Evolutionary conservation across 2,888 invertebrate species (phyloP).

Genomic region (Geophilus truncorum): DNA sequence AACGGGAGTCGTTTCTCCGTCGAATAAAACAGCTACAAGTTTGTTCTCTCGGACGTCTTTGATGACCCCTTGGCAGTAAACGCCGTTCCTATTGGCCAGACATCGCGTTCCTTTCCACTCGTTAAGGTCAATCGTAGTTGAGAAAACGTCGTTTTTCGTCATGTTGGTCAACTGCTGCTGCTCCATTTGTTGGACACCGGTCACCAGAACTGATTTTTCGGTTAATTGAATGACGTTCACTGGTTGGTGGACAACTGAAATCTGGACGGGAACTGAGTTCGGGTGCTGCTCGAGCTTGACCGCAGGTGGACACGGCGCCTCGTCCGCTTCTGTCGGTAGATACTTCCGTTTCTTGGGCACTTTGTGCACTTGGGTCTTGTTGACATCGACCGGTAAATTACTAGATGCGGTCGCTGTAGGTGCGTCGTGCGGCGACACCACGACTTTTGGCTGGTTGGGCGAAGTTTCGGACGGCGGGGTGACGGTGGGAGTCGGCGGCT

Average conservation of each 20-base stretch:
- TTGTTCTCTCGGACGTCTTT: slow-evolving; percentile 52
- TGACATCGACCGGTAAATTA: neutral
- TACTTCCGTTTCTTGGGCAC: slow-evolving; percentile 92
- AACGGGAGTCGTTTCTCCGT: slow-evolving; percentile 66
- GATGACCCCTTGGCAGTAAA: slow-evolving; percentile 84
- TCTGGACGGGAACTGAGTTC: neutral
- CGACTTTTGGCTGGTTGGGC: neutral
- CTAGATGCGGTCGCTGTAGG: neutral
- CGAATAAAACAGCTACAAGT: slow-evolving; percentile 75
- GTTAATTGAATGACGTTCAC: too few species aligned
- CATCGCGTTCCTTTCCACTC: slow-evolving; percentile 93
- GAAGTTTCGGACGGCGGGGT: neutral
- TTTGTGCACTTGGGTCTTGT: slow-evolving; percentile 51
- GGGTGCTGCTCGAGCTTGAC: neutral
- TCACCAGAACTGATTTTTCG: too few species aligned
- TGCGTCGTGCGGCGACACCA: neutral
- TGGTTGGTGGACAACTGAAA: neutral
- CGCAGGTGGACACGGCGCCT: slow-evolving; percentile 42
- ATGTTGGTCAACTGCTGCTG: neutral
- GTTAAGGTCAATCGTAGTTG: slow-evolving; percentile 65
- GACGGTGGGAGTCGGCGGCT: too few species aligned
- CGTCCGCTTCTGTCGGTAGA: slow-evolving; percentile 71
- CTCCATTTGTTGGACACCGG: neutral
- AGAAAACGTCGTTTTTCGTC: neutral
- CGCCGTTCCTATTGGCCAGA: slow-evolving; percentile 74